Evolutionary conservation across 1,140 invertebrate genomes (phyloP), one percentile per base, ranked within the genome.

Genomic region (Phthorimaea operculella): DNA sequence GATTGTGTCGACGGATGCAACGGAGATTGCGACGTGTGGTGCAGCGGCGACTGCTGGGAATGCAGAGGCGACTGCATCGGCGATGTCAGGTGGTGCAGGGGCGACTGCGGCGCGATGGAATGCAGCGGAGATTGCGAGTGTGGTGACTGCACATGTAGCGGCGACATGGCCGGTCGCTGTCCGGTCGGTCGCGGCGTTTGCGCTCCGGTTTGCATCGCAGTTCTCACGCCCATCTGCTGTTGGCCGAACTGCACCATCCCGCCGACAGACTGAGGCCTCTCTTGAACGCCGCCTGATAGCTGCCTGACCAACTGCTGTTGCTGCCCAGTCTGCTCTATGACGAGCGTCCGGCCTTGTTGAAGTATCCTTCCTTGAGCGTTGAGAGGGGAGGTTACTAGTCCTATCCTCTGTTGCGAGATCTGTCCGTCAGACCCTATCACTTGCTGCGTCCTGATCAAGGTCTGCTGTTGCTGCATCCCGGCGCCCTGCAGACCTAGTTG

Each of bases 41-140:
- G 79, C 51, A 84, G 54, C 9, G 79, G 82, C 17, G 79, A 81
- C 54, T 87, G 71, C 64, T 89, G 87, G 39, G 89, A 88, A 61
- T 89, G 88, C 55, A 86, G 57, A 15, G 86, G 84, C 44, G 87
- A 77, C 56, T 87, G 87, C 68, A 87, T 86, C 42, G 88, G 88
- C 1, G 87, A 87, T n/a, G 83, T 83, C 42, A 84, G 74, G 39
- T 87, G 80, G 49, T 83, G 83, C 21, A 87, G 60, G 12, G 87
- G 88, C 12, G 89, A 89, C 45, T 89, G 88, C 33, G 88, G 87
- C 10, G 79, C 71, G 68, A 81, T 63, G 4, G 80, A 74, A 56
- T 81, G 80, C 18, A 76, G 59, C 4, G 80, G 80, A 9, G 80
- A 83, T 52, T 83, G 79, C 34, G 86, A 83, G 64, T 88, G 88